Percentiles rank a stretch among this genome's conserved stretches.
Evolutionary conservation across 2,888 invertebrate genomes (phyloP).

Genomic region (Drepanosiphum platanoidis): DNA sequence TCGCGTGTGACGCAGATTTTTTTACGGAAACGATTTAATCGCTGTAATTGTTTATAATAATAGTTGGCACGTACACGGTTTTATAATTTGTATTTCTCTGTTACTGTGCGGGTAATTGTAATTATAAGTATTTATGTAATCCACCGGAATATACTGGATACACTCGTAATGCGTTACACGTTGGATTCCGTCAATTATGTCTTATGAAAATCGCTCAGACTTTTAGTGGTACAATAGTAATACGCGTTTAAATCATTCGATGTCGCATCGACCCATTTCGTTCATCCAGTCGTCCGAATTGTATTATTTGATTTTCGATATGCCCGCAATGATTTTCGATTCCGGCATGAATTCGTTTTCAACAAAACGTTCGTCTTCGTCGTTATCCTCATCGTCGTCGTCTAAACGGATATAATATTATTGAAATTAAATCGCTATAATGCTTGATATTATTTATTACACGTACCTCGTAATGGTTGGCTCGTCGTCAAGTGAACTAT

Average conservation of each 20-base stretch:
- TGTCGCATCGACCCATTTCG: background rate
- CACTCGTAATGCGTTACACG: background rate
- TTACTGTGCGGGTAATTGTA: too few relatives aligned
- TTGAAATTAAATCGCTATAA: background rate
- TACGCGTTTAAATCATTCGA: background rate
- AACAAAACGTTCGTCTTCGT: background rate
- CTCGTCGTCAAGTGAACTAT: conserved; percentile 16
- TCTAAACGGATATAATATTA: background rate
- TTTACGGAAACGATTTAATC: background rate
- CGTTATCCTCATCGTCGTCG: background rate
- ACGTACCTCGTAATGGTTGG: background rate
- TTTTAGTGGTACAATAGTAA: background rate
- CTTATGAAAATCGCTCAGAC: background rate
- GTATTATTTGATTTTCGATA: conserved; percentile 23
- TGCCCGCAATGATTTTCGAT: conserved; percentile 3
- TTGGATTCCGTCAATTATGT: background rate
- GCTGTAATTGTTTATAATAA: too few relatives aligned
- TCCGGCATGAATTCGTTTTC: background rate
- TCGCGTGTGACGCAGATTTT: too few relatives aligned
- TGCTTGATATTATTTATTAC: background rate
- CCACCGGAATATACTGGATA: background rate
- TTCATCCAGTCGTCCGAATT: background rate
- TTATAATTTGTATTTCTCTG: too few relatives aligned
- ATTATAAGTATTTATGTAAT: background rate
- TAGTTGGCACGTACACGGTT: background rate